Evolutionary conservation across 2,113 vertebrate genomes (phyloP), one percentile per base, ranked within the genome.

Genomic region (Sciurus niger): DNA sequence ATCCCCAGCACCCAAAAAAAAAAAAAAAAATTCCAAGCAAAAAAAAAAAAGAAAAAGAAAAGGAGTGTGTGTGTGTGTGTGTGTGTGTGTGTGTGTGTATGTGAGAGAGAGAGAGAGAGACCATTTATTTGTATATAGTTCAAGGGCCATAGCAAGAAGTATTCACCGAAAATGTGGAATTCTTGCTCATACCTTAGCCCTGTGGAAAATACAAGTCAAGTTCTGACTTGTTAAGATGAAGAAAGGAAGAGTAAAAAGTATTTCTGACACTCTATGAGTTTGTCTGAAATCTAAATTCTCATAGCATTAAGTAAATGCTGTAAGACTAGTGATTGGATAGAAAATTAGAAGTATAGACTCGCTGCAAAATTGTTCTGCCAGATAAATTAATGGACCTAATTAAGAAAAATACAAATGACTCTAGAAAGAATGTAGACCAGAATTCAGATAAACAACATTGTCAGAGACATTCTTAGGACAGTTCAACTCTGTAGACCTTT

Each of bases 321-420:
- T 63, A 88, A 37, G 25, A 46, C 18, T 89, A 70, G 90, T 43
- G 72, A 72, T 34, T 93, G 86, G 60, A 14, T 79, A 91, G 89
- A 93, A 94, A 95, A 89, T 88, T 65, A 96, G 51, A 86, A 87
- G 9, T 55, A 1, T 95, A 53, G 73, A 53, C 28, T 96, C 90
- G 28, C 78, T 83, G 53, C 96, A 63, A 95, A 96, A 92, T 46
- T 92, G 12, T 97, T 93, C 85, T 97, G 32, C 90, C 86, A 53
- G 0, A 58, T 96, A 82, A 92, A 46, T 80, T 93, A 89, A 78
- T 20, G 30, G 25, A 68, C 63, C 51, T 96, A 68, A 96, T 97
- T 94, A 97, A 80, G 84, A 95, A 92, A 48, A 92, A 48, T 96
- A 65, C 80, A 63, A 96, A 90, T 34, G 72, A 12, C n/a, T 95